Evolutionary conservation across 2,113 vertebrate genomes (phyloP), one percentile per base, ranked within the genome.

Genomic region (Gambusia affinis): DNA sequence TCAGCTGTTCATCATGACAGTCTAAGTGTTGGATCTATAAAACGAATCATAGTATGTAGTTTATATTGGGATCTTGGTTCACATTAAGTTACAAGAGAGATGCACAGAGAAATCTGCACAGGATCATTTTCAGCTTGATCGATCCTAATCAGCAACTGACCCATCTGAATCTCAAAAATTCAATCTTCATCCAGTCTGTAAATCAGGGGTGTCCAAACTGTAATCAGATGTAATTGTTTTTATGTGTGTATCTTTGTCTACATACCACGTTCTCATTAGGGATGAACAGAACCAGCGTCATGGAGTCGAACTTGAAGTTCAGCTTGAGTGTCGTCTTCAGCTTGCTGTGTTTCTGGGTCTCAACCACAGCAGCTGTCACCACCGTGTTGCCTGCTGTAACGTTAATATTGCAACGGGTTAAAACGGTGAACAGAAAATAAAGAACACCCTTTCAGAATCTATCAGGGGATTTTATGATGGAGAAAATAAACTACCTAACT

Each of bases 301-400:
- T 92, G 70, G 96, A 97, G 86, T 98, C 97, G 1, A 98, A 98
- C 89, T 87, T 95, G 86, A 98, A 98, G 87, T 96, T 94, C 63
- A 97, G 72, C 75, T 97, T 98, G 24, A 99, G 87, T 0, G 94
- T 96, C 37, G 79, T 98, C 92, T 95, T 98, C 81, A 95, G 86
- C 88, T 94, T 96, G 76, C 75, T 57, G 61, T 64, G 90, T 77
- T 95, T 94, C 80, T 95, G 95, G 4, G 94, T 80, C 92, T 99
- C 98, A 68, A 99, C 98, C 37, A 99, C 95, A 80, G 98, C 97
- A 79, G 97, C 94, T 0, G 95, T 99, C 77, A 98, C 96, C 78
- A 98, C 93, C 33, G 95, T 97, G 87, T 94, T 93, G 86, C 95
- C 97, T 97, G 67, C 14, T 66, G 42, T 24, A 35, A 60, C 10